phyloP scores from a whole-genome alignment of 64 coral and sea anemone genomes.

The Montipora sp. region DNA sequence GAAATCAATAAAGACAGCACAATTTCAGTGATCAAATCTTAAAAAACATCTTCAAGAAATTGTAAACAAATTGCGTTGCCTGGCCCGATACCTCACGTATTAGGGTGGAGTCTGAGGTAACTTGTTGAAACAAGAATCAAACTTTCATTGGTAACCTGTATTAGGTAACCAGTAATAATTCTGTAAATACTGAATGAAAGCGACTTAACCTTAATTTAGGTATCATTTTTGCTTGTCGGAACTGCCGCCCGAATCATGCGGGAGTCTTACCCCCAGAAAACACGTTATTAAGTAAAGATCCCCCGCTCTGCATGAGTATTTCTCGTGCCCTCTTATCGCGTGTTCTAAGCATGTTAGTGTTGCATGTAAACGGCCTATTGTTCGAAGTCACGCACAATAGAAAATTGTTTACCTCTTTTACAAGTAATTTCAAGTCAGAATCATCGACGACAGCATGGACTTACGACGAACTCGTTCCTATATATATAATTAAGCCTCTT shows the following conservation, averaged over 20 bases:
- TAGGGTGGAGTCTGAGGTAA: no score
- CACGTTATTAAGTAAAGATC: background rate
- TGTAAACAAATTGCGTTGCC: no score
- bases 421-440: no score
- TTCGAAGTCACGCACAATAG: background rate
- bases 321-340: background rate
- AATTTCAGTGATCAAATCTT: no score
- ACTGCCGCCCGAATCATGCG: background rate
- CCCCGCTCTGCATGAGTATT: background rate
- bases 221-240: background rate
- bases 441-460: no score
- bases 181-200: background rate
- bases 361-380: background rate
- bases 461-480: no score
- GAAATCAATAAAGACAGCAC: no score
- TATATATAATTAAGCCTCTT: no score
- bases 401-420: no score
- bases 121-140: background rate
- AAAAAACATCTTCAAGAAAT: no score
- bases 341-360: background rate
- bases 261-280: background rate
- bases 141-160: background rate
- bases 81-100: no score
- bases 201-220: background rate
- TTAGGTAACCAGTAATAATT: background rate